Evolutionary conservation across 1,140 invertebrate genomes (phyloP).

Genomic region (Copidosoma floridanum): DNA sequence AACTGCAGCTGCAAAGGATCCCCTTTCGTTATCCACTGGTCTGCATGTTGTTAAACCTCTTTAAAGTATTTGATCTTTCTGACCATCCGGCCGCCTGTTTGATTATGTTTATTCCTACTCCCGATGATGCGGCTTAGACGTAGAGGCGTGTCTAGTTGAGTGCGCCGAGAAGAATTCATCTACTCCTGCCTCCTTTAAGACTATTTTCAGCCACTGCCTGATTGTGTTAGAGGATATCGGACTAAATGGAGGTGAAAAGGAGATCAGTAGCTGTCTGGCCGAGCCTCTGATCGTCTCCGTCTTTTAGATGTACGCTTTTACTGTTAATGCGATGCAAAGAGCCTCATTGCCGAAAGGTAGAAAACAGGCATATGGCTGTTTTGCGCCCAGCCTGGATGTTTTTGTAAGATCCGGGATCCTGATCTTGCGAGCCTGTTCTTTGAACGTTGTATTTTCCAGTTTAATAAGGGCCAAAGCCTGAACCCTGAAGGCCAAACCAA

Average conservation of each 20-base stretch:
- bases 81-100: conserved; percentile 34
- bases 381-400: not conserved
- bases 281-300: conserved; percentile 22
- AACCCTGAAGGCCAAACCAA: not conserved
- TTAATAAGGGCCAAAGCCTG: not conserved
- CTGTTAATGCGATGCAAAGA: conserved; percentile 6
- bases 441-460: not conserved
- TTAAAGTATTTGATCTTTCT: conserved; percentile 32
- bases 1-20: too few relatives aligned
- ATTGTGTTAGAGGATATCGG: conserved; percentile 27
- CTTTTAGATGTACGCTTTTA: not conserved
- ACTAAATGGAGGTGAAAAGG: conserved; percentile 27
- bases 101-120: conserved; percentile 30
- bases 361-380: not conserved
- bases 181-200: not conserved
- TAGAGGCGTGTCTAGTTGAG: conserved; percentile 33
- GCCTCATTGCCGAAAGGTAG: too few relatives aligned
- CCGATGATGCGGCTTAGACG: conserved; percentile 31
- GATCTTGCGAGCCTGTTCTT: not conserved
- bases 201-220: conserved; percentile 29
- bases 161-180: conserved; percentile 29
- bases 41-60: conserved; percentile 35
- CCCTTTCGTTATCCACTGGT: too few relatives aligned
- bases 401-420: not conserved
- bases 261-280: conserved; percentile 18